A percentile compares a stretch with the other conserved stretches of the same genome.
These are phyloP conservation scores for Parnassius smintheus DNA, from an alignment of 2,888 invertebrate species.

Conservation along the genomic window DNA sequence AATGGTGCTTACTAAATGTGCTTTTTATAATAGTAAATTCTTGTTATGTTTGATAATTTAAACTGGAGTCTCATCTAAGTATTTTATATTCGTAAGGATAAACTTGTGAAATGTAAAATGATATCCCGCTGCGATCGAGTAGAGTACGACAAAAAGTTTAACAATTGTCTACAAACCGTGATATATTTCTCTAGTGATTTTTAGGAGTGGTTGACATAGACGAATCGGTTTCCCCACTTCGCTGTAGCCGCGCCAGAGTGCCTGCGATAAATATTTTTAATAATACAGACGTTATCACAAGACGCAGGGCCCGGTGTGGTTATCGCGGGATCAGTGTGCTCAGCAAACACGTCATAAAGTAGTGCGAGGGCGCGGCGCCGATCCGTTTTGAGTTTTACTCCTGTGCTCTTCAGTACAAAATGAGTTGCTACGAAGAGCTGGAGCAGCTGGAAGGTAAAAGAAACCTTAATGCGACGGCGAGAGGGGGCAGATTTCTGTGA, in stretches of 20 bases:
- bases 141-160: no score
- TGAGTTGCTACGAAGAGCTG: neutral
- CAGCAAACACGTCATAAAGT: slow-evolving; percentile 43
- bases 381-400: slow-evolving; percentile 30
- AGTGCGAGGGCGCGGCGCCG: slow-evolving; percentile 25
- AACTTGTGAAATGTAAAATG: no score
- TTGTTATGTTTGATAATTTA: no score
- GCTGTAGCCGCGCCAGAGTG: slow-evolving; percentile 4
- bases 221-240: slow-evolving; percentile 11
- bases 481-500: slow-evolving; percentile 27
- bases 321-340: slow-evolving; percentile 44
- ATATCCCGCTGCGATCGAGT: no score
- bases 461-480: slow-evolving; percentile 22
- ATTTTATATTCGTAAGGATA: no score
- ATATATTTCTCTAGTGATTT: slow-evolving; percentile 1
- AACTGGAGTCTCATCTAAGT: no score
- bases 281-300: slow-evolving; percentile 44
- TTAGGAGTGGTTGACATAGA: slow-evolving; percentile 16
- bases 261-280: slow-evolving; percentile 38
- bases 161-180: neutral
- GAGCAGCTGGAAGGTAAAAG: slow-evolving; percentile 16
- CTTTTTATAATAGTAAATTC: no score
- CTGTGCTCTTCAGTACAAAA: slow-evolving; percentile 20
- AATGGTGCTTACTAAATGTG: no score
- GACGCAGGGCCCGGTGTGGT: slow-evolving; percentile 41